Conservation (phyloP, 2,797 vertebrate species). For the Hippocampus kuda region DNA sequence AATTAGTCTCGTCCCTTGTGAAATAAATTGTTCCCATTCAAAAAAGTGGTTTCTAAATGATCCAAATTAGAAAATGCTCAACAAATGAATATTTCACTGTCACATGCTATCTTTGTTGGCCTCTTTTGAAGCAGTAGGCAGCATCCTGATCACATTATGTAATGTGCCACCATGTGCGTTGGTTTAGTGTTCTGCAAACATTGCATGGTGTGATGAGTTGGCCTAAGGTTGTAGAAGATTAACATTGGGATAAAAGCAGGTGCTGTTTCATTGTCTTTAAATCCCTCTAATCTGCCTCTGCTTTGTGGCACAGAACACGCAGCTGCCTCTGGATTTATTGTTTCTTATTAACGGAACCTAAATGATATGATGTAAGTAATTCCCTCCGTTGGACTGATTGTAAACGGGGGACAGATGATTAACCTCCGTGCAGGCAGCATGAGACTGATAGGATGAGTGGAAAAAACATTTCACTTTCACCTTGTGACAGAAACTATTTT, state of each 20-base stretch:
- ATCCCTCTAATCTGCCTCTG: conserved; percentile 55
- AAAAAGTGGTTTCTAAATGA: background rate
- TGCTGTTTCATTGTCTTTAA: conserved; percentile 57
- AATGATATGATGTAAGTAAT: conserved; percentile 41
- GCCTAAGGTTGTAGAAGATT: conserved; percentile 58
- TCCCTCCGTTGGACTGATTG: conserved; percentile 23
- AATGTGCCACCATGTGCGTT: conserved; percentile 9
- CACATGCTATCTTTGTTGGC: background rate
- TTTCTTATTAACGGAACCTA: conserved; percentile 45
- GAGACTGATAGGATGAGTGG: background rate
- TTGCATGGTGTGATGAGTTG: conserved; percentile 36
- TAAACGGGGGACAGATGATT: conserved; percentile 31
- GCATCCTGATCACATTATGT: background rate
- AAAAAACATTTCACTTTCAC: conserved; percentile 18
- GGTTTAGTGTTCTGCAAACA: conserved; percentile 19
- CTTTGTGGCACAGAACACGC: conserved; percentile 35
- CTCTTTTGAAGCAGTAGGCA: background rate
- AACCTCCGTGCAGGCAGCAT: conserved; percentile 19
- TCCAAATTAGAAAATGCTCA: background rate
- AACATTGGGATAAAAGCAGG: conserved; percentile 51
- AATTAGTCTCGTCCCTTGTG: background rate
- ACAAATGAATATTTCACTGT: background rate
- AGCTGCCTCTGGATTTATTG: conserved; percentile 47
- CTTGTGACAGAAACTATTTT: conserved; percentile 27
- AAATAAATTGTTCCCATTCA: background rate